Evolutionary conservation across 2,888 invertebrate species (phyloP), one percentile per base, ranked within the genome.

Genomic region (Amblyteles armatorius): DNA sequence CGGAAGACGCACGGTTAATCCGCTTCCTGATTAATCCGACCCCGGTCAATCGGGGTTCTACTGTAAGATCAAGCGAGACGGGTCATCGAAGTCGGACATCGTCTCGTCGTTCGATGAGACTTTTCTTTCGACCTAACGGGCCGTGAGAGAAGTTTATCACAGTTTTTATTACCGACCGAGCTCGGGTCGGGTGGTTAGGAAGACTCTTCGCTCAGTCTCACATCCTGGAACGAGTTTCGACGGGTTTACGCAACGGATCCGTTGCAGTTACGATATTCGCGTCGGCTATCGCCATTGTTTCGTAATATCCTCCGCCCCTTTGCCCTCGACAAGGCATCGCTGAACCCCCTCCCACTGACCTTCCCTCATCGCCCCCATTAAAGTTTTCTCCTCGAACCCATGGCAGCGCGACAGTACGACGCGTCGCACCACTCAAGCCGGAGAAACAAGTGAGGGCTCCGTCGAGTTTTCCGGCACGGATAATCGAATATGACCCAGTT

Each of bases 401-500:
- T 55, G 19, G 52, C n/a, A 55, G 6, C 7, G 52, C 52, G 52
- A n/a, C 5, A 55, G 52, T n/a, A n/a, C 16, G 1, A 48, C 16
- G 16, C 16, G 44, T 48, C 44, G 44, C 44, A 48, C 3, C 44
- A 48, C 3, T 48, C 44, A 48, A 2, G 44, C 44, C 29, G 33
- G 33, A 33, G 63, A 63, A 50, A 29, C 22, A 5, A 50, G 16
- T 3, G 29, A 2, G 48, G 50, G 29, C 13, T 19, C 19, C 2
- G 33, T 33, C 29, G 52, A 48, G 26, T 55, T 55, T 72, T 60
- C 57, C 26, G 40, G 72, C 52, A 79, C 67, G 82, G 76, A 80
- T 77, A 88, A 87, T 84, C 83, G 83, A 88, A 88, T 87, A 87
- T 89, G 88, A 89, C 88, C 88, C 87, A 88, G 83, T 88, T 89